These are phyloP conservation scores for Globia sparganii DNA, from an alignment of 2,888 invertebrate species.

Conservation along the genomic window DNA sequence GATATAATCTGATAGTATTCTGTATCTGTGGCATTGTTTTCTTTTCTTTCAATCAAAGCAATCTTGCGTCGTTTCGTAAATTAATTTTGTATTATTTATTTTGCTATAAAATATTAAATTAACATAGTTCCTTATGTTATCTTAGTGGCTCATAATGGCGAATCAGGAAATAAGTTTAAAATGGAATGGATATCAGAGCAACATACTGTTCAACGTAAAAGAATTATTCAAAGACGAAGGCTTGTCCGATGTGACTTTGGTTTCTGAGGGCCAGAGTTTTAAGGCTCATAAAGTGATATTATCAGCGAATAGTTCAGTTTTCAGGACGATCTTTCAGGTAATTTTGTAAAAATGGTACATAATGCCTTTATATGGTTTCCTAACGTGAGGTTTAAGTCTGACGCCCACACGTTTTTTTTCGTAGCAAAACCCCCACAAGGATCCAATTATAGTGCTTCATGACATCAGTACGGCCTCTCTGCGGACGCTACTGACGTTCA, in stretches of 20 bases:
- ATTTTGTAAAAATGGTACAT: slow-evolving; percentile 37
- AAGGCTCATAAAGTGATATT: slow-evolving; percentile 93
- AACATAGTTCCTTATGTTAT: slow-evolving; percentile 41
- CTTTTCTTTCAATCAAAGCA: slow-evolving; percentile 65
- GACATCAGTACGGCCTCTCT: slow-evolving; percentile 93
- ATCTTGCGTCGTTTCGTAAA: slow-evolving; percentile 69
- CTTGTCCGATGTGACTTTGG: slow-evolving; percentile 92
- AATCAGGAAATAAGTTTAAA: slow-evolving; percentile 92
- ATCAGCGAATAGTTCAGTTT: slow-evolving; percentile 92
- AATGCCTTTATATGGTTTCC: slow-evolving; percentile 46
- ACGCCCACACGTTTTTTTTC: slow-evolving; percentile 86
- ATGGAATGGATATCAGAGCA: slow-evolving; percentile 93
- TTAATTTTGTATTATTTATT: slow-evolving; percentile 67
- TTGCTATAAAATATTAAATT: slow-evolving; percentile 33
- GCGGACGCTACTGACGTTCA: slow-evolving; percentile 92
- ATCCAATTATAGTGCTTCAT: slow-evolving; percentile 94
- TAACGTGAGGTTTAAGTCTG: slow-evolving; percentile 62
- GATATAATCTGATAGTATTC: too few relatives aligned
- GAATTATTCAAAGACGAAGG: slow-evolving; percentile 92
- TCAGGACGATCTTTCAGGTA: slow-evolving; percentile 92
- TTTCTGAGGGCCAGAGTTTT: slow-evolving; percentile 92
- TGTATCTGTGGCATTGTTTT: slow-evolving; percentile 65
- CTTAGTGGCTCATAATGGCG: slow-evolving; percentile 75
- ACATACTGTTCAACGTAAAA: slow-evolving; percentile 92
- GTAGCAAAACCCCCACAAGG: slow-evolving; percentile 93